Evolutionary conservation across 2,113 vertebrate species (phyloP).

Genomic region (Climacteris rufus): DNA sequence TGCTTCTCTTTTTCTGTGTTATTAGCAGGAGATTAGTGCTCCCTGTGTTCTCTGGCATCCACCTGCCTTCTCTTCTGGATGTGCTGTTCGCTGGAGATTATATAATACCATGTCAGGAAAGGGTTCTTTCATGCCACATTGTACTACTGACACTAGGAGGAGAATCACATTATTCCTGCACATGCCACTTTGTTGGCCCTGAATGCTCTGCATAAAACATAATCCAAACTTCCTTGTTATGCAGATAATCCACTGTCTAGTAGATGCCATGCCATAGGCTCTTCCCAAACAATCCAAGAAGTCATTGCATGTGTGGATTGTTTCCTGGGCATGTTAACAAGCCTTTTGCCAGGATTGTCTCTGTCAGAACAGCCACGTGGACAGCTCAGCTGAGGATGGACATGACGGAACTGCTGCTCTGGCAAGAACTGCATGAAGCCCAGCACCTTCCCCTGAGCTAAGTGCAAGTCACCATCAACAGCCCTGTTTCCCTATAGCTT

Average conservation of each 20-base stretch:
- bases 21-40: neutral
- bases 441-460: neutral
- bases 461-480: neutral
- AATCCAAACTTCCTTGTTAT: slow-evolving; percentile 16
- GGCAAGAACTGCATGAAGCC: neutral
- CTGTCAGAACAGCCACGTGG: neutral
- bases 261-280: neutral
- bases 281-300: slow-evolving; percentile 1
- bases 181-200: neutral
- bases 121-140: neutral
- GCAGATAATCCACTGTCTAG: neutral
- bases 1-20: neutral
- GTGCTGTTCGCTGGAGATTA: neutral
- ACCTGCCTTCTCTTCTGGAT: neutral
- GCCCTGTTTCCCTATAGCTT: neutral
- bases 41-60: neutral
- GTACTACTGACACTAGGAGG: neutral
- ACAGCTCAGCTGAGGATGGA: neutral
- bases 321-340: neutral
- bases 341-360: neutral
- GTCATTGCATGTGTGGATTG: neutral
- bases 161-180: neutral
- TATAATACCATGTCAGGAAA: neutral
- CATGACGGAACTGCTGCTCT: neutral
- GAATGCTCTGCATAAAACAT: neutral